Base-by-base conservation (phyloP, 2,888 invertebrate species). In the Halictus ligatus region DNA sequence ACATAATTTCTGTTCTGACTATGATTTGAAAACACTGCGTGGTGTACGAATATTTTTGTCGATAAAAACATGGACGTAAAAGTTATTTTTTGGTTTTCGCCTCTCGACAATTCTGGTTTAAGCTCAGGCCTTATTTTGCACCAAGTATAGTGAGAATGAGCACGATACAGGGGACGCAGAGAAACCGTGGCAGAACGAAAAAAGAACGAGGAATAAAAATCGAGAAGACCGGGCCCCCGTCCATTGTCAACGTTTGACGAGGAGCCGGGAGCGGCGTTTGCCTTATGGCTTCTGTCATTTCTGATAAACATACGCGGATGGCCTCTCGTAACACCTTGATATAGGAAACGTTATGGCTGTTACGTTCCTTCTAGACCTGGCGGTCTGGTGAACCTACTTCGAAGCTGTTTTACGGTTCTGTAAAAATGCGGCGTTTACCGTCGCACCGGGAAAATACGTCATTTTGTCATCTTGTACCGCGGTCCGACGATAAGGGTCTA, bases 231-330 rank as follows among this genome's bases (percentile, higher is more conserved):
- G 58, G 76, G 25, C 35, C 35, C 29, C 58, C 46, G 46, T 50
- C 54, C 78, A 75, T 88, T 72, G 75, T 75, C 71, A 69, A 75
- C 48, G 78, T 78, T 85, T 81, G 80, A 83, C 71, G 86, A 76
- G 71, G 29, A 79, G 64, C 43, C 58, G 64, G 83, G 85, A 88
- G 84, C 87, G 76, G 60, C 90, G 86, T 91, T 91, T 89, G 86
- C 86, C 87, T 90, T 89, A 90, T 88, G 85, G 79, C 87, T 86
- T 88, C 82, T 78, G 88, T 85, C 88, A 81, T 89, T 89, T 83
- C 83, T 81, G 77, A 87, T 89, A 91, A 91, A 90, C 87, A 91
- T 81, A 75, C 74, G 77, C 40, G 73, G 54, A 84, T 75, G 80
- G 75, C 29, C 25, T 60, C 84, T 85, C 82, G 80, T 78, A 84